phyloP scores from a whole-genome alignment of 1,140 invertebrate genomes.

The Reticulitermes speratus region DNA sequence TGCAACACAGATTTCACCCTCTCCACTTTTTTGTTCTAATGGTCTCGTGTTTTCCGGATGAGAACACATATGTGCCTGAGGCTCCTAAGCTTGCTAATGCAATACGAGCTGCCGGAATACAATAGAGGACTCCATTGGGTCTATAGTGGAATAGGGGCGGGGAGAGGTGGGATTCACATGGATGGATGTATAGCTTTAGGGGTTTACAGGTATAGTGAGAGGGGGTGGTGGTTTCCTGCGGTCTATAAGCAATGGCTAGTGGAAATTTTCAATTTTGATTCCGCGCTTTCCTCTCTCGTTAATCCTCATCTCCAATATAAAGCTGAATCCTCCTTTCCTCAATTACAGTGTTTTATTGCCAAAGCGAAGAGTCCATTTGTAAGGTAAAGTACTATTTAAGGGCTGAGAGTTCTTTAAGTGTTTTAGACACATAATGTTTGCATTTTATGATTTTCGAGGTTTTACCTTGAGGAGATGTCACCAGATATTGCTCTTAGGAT shows the following conservation, averaged over 20 bases:
- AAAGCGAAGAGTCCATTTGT: too few species aligned
- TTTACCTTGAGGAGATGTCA: too few species aligned
- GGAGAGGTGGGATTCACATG: not conserved
- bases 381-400: too few species aligned
- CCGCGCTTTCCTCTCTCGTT: not conserved
- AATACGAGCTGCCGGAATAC: not conserved
- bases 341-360: too few species aligned
- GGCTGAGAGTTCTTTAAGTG: too few species aligned
- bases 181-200: not conserved
- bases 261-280: conserved; percentile 1
- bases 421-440: too few species aligned
- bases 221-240: not conserved
- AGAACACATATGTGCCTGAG: not conserved
- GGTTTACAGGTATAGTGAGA: not conserved
- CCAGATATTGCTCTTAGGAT: too few species aligned
- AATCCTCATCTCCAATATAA: not conserved
- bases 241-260: conserved; percentile 14
- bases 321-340: too few species aligned
- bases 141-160: too few species aligned
- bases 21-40: conserved; percentile 11
- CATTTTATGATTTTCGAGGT: too few species aligned
- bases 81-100: not conserved
- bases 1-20: conserved; percentile 2
- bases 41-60: conserved; percentile 7
- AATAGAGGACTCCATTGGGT: not conserved